Base-by-base conservation (phyloP, 2,113 vertebrate genomes). In the Lagopus leucura region DNA sequence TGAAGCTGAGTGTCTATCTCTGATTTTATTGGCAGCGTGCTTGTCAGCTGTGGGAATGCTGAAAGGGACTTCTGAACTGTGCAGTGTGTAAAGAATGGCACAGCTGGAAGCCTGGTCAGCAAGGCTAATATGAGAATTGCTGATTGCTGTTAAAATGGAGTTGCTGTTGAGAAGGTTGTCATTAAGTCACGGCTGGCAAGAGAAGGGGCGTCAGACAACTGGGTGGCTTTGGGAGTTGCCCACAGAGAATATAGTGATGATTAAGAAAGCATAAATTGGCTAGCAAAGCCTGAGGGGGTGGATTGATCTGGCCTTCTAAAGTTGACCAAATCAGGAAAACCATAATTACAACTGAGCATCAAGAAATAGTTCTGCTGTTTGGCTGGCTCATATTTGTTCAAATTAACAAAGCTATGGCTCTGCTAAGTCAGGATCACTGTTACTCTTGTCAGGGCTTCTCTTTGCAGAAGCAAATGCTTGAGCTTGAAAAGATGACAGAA, bases 241-340 rank as follows among this genome's bases (percentile, higher is more conserved):
- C 21, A 1, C 12, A 48, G 21, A 15, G 65, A 42, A 21, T 6
- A 61, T 0, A 22, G 50, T 34, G 32, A 19, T 89, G 67, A 74
- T 71, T 74, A 82, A 91, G 54, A 24, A 43, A 63, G 38, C 9
- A 4, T 48, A n/a, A 78, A 72, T 50, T 75, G 16, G 22, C 30
- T 45, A 63, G 40, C 60, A 73, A 54, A 76, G 61, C 15, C 54
- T 82, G 71, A 38, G 30, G 52, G 86, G 82, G 52, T 91, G 61
- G 52, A 32, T 8, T 74, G 30, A 43, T n/a, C 22, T 43, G 52
- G 11, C 72, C 24, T 91, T 90, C 72, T 38, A 75, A 72, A 74
- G 34, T 19, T 92, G 91, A 86, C 69, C 82, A 88, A 60, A 64
- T 32, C 90, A 82, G 92, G 78, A 94, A 97, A 97, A 82, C 63